Percentiles rank a stretch among this genome's conserved stretches.
phyloP scores from a whole-genome alignment of 2,113 vertebrate species.

The Montifringilla adamsi region DNA sequence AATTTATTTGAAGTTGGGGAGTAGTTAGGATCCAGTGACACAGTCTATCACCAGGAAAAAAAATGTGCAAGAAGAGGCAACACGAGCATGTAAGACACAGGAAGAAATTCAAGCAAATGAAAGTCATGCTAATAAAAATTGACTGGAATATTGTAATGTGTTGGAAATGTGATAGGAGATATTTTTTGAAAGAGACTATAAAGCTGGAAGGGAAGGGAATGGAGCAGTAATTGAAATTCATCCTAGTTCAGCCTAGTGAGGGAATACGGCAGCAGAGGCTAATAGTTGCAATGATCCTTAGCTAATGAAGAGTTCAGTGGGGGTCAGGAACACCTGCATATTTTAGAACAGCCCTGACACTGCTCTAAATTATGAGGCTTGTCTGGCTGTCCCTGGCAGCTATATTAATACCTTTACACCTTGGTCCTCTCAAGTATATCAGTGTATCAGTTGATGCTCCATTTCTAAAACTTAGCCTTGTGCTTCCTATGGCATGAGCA shows the following conservation, averaged over 20 bases:
- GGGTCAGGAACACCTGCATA: constrained; percentile 54
- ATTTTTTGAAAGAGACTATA: constrained; percentile 12
- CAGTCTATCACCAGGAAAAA: constrained; percentile 45
- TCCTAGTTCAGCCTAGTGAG: constrained; percentile 38
- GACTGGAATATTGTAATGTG: constrained; percentile 39
- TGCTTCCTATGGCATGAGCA: not conserved
- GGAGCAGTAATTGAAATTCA: constrained; percentile 55
- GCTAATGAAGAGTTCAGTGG: constrained; percentile 43
- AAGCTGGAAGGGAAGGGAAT: not conserved
- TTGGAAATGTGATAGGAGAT: not conserved
- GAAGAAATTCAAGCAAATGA: constrained; percentile 44
- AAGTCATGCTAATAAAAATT: constrained; percentile 47
- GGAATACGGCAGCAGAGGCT: constrained; percentile 43
- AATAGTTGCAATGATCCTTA: constrained; percentile 64
- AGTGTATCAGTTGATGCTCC: not conserved
- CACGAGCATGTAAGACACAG: constrained; percentile 32
- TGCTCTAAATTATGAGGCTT: constrained; percentile 13
- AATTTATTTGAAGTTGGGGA: constrained; percentile 66
- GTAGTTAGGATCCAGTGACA: constrained; percentile 65
- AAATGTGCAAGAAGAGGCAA: constrained; percentile 3
- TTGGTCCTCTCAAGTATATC: not conserved
- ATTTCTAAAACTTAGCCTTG: not conserved
- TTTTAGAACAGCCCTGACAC: constrained; percentile 39
- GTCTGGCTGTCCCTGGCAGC: not conserved
- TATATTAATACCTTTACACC: constrained; percentile 2